These are phyloP conservation scores for Yponomeuta malinellus DNA, from an alignment of 2,888 invertebrate genomes.

Conservation along the genomic window DNA sequence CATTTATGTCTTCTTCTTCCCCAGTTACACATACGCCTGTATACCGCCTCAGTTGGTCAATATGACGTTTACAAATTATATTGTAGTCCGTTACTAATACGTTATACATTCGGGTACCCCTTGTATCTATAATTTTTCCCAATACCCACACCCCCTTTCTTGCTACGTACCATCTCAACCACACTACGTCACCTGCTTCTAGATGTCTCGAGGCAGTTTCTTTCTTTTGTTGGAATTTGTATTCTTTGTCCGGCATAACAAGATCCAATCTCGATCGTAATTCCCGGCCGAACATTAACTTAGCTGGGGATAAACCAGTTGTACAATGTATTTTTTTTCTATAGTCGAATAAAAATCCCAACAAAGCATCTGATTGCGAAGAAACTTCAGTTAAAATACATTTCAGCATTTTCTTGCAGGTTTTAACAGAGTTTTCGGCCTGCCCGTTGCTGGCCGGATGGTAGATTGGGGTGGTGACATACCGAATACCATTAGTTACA, in stretches of 20 bases:
- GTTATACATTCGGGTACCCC: too few relatives aligned
- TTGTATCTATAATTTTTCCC: too few relatives aligned
- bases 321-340: background rate
- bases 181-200: background rate
- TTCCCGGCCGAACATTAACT: background rate
- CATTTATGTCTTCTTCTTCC: too few relatives aligned
- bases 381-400: constrained; percentile 1
- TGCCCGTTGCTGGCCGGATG: constrained; percentile 7
- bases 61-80: background rate
- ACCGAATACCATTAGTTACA: background rate
- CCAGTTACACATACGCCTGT: too few relatives aligned
- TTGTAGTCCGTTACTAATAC: background rate
- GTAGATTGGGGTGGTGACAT: constrained; percentile 7
- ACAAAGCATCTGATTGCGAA: background rate
- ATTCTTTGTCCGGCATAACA: background rate
- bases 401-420: too few relatives aligned
- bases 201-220: background rate
- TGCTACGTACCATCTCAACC: background rate
- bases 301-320: background rate
- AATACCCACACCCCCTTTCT: background rate
- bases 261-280: background rate
- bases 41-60: too few relatives aligned
- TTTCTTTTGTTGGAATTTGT: background rate
- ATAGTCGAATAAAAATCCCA: background rate
- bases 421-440: too few relatives aligned